Evolutionary conservation across 2,888 invertebrate species (phyloP), one percentile per base, ranked within the genome.

Genomic region (Argyresthia goedartella): DNA sequence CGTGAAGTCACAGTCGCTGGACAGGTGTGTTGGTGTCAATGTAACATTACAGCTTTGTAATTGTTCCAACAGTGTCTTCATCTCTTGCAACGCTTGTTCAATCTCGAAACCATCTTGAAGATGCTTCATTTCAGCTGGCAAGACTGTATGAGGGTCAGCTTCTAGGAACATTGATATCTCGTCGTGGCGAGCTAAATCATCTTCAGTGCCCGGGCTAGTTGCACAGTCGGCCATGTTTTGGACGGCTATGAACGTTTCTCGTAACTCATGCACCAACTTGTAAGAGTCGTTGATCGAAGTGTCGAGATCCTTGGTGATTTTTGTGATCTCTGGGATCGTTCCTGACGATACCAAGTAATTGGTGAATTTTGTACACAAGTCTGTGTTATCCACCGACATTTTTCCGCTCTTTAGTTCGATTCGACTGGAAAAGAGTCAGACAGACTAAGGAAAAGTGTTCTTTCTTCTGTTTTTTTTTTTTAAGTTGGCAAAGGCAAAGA

Each of bases 291-390:
- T 14, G 44, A 44, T 16, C 1, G 44, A 44, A 10, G 65, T 63
- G 55, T 76, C 73, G 55, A 85, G 63, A 53, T 69, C 65, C 42
- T 69, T 67, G 10, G 82, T 82, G 59, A 84, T 73, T 62, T 66
- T 73, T 59, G 81, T 76, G 36, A 85, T 59, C 44, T n/a, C 44
- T 10, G 14, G 14, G 15, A 14, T 10, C 16, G 14, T 44, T 16
- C 16, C 44, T 16, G 44, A 44, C 15, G 44, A 44, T 15, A 44
- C 9, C 15, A 44, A 14, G 44, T 14, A 14, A 15, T 44, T 44
- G 15, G 44, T 16, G 16, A 44, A 44, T 14, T 14, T 15, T 15
- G 44, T 44, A 25, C 25, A 25, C 25, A 25, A 25, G 25, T 25
- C 25, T 25, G 2, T 25, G 6, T 25, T 25, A 25, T 25, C 25